Base-by-base conservation (phyloP, 92 coral and sea anemone genomes). In the Zoanthus gigantus region DNA sequence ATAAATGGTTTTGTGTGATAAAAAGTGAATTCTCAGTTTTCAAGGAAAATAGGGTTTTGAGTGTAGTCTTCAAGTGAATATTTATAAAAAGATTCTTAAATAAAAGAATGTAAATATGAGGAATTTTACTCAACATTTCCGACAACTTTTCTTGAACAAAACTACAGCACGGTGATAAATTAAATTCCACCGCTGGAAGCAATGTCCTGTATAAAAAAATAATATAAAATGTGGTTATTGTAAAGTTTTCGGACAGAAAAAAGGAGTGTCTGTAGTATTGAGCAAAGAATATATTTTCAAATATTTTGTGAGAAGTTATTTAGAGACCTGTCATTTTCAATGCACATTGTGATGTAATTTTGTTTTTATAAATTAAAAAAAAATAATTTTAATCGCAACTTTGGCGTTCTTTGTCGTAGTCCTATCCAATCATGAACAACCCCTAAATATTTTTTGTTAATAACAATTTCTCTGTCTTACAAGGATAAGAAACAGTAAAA, bases 71-170 rank as follows among this genome's bases (percentile, higher is more conserved):
- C 58, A 66, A 28, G 85, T 81, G 63, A 65, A 54, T 81, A 81
- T 81, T 67, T 81, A 81, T 81, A 65, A 80, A 80, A 71, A 81
- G 47, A 67, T 32, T 81, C 72, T 57, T 12, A 17, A 81, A n/a
- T 23, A 42, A 46, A 45, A 28, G 75, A 34, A 47, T 81, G 85
- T 81, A 81, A 81, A 81, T 81, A 50, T 7, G 65, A 47, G 75
- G 14, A 23, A 46, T 67, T 63, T 67, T 46, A 44, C 61, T 81
- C 14, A 81, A 81, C 37, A 65, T 32, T 81, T 81, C 46, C 17
- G 85, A 81, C 63, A 66, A 28, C 47, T 58, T 67, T 81, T 45
- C 60, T 54, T 75, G 69, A 63, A 63, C 69, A 23, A 74, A n/a
- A 42, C 42, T 44, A 37, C 37, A 61, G n/a, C 69, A 63, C 8